Evolutionary conservation across 2,113 vertebrate genomes (phyloP).

Genomic region (Lates calcarifer): DNA sequence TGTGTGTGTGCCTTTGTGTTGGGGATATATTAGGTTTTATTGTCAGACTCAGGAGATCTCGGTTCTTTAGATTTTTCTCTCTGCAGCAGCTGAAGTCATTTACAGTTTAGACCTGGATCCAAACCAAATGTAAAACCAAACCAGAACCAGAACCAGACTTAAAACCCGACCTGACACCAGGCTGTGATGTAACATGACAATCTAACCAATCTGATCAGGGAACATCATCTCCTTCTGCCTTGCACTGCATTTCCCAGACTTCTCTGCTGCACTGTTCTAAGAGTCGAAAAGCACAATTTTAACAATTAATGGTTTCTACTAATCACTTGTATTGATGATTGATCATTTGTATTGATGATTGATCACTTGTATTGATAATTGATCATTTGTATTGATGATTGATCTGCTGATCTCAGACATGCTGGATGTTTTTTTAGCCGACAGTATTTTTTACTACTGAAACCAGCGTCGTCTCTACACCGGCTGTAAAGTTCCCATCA

Average conservation of each 20-base stretch:
- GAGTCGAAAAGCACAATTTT: slow-evolving; percentile 65
- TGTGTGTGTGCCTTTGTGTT: slow-evolving; percentile 9
- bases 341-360: slow-evolving; percentile 24
- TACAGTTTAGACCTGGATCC: neutral
- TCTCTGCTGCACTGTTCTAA: slow-evolving; percentile 47
- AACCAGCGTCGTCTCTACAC: slow-evolving; percentile 40
- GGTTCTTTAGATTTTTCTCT: slow-evolving; percentile 32
- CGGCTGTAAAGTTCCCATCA: too few relatives aligned
- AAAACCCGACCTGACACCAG: slow-evolving; percentile 12
- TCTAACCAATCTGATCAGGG: slow-evolving; percentile 68
- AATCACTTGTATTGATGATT: slow-evolving; percentile 23
- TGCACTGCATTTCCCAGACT: slow-evolving; percentile 73
- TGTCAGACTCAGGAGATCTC: slow-evolving; percentile 62
- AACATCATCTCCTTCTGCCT: slow-evolving; percentile 54
- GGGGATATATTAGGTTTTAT: slow-evolving; percentile 25
- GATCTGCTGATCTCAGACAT: slow-evolving; percentile 40
- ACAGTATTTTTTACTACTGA: slow-evolving; percentile 47
- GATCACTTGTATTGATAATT: slow-evolving; percentile 25
- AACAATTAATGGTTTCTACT: slow-evolving; percentile 21
- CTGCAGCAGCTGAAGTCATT: slow-evolving; percentile 20
- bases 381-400: slow-evolving; percentile 26
- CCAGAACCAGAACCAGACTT: slow-evolving; percentile 24
- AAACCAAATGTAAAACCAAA: neutral
- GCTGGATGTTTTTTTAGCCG: slow-evolving; percentile 35
- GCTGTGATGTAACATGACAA: slow-evolving; percentile 56